Evolutionary conservation across 1,140 invertebrate genomes (phyloP).

Genomic region (Pteromalus puparum): DNA sequence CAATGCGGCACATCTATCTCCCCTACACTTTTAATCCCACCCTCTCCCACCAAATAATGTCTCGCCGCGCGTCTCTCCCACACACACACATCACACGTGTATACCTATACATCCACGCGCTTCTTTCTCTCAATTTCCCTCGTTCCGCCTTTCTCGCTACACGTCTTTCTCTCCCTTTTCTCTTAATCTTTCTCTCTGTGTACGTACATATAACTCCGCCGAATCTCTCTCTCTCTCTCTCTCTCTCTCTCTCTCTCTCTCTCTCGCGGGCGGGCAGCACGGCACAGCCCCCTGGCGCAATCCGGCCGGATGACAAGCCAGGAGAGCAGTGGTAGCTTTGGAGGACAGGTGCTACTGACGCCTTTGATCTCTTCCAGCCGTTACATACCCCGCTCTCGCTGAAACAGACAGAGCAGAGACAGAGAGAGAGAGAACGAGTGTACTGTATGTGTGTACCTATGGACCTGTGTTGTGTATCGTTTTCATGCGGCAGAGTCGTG

Average conservation of each 20-base stretch:
- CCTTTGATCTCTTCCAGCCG: slow-evolving; percentile 74
- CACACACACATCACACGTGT: not conserved
- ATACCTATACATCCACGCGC: not conserved
- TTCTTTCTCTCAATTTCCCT: slow-evolving; percentile 34
- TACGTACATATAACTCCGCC: not conserved
- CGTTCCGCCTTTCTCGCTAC: not conserved
- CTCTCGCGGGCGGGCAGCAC: slow-evolving; percentile 51
- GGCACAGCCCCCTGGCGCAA: slow-evolving; percentile 62
- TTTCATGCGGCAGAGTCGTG: not conserved
- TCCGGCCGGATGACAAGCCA: slow-evolving; percentile 71
- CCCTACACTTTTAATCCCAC: not conserved
- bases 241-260: not conserved
- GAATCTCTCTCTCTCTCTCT: not conserved
- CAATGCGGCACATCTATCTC: slow-evolving; percentile 15
- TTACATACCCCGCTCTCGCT: slow-evolving; percentile 63
- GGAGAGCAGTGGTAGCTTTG: slow-evolving; percentile 60
- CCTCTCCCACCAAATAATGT: slow-evolving; percentile 3
- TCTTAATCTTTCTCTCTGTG: not conserved
- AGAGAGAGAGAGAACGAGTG: slow-evolving; percentile 55
- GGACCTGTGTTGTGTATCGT: slow-evolving; percentile 52
- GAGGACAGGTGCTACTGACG: slow-evolving; percentile 76
- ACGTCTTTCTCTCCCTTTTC: slow-evolving; percentile 1
- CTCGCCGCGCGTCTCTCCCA: not conserved
- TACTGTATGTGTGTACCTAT: slow-evolving; percentile 53
- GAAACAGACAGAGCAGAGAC: not conserved